Conservation (phyloP, 2,888 invertebrate species). For the Leucania comma region DNA sequence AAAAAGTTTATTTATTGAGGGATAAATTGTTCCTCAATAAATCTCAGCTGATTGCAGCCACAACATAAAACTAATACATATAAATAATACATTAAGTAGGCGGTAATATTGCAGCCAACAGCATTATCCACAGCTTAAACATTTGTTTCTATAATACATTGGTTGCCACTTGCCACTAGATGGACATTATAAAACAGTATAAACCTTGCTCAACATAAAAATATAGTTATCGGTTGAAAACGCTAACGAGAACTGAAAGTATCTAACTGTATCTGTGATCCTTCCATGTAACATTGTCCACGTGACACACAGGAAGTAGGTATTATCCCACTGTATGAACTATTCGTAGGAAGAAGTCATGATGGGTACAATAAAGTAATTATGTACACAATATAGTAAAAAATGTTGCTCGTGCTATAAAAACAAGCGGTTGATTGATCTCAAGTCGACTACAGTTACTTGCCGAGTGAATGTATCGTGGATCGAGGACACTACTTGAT, state of each 20-base stretch:
- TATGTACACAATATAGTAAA: not conserved
- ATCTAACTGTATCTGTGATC: not conserved
- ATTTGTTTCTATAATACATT: too few species aligned
- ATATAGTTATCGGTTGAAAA: not conserved
- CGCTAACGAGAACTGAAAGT: not conserved
- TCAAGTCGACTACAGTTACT: slow-evolving; percentile 17
- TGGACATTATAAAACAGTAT: too few species aligned
- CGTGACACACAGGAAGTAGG: slow-evolving; percentile 1
- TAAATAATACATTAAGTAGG: too few species aligned
- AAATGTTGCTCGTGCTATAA: slow-evolving; percentile 5
- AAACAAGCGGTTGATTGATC: slow-evolving; percentile 20
- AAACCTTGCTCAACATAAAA: too few species aligned
- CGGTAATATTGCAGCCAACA: too few species aligned
- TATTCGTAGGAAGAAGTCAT: slow-evolving; percentile 1
- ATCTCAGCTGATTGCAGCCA: too few species aligned
- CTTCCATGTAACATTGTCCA: slow-evolving; percentile 1
- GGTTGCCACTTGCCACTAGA: too few species aligned
- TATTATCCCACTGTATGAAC: not conserved
- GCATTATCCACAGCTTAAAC: too few species aligned
- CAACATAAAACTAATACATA: too few species aligned
- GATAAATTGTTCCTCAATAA: too few species aligned
- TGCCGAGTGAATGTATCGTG: slow-evolving; percentile 38
- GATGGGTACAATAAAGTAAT: not conserved
- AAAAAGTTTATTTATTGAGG: too few species aligned
- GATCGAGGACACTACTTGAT: slow-evolving; percentile 39